These are phyloP conservation scores for Synchiropus splendidus DNA, from an alignment of 2,113 vertebrate genomes.

Conservation along the genomic window DNA sequence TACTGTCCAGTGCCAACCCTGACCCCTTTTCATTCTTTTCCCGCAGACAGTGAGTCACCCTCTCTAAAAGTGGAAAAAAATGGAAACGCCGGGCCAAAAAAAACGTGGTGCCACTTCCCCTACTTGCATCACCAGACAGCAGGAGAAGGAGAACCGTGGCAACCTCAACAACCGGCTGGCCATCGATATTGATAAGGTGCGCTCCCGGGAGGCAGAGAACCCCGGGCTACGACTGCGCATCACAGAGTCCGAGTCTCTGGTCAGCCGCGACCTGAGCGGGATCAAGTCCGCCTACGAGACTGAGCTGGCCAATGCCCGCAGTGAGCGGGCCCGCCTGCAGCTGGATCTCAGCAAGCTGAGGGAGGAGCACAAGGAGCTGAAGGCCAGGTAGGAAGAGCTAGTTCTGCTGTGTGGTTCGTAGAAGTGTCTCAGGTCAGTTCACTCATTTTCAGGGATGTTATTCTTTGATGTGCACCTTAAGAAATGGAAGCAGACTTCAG, in stretches of 20 bases:
- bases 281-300: slow-evolving; percentile 87
- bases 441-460: background rate
- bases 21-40: slow-evolving; percentile 1
- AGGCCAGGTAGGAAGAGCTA: slow-evolving; percentile 76
- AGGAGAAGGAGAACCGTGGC: slow-evolving; percentile 94
- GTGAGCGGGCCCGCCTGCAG: slow-evolving; percentile 87
- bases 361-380: slow-evolving; percentile 90
- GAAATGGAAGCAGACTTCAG: no score
- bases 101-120: slow-evolving; percentile 70
- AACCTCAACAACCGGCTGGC: slow-evolving; percentile 96
- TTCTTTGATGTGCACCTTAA: no score
- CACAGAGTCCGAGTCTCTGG: slow-evolving; percentile 82
- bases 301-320: slow-evolving; percentile 90
- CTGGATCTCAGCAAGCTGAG: slow-evolving; percentile 87
- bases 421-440: no score
- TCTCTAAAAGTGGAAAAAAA: slow-evolving; percentile 41
- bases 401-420: no score
- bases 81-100: slow-evolving; percentile 85
- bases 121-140: slow-evolving; percentile 85
- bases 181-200: slow-evolving; percentile 93
- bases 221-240: slow-evolving; percentile 83
- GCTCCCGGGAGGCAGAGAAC: slow-evolving; percentile 90
- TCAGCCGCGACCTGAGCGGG: slow-evolving; percentile 81
- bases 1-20: no score
- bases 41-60: slow-evolving; percentile 25